phyloP scores from a whole-genome alignment of 2,797 vertebrate genomes.

The Pampus argenteus region DNA sequence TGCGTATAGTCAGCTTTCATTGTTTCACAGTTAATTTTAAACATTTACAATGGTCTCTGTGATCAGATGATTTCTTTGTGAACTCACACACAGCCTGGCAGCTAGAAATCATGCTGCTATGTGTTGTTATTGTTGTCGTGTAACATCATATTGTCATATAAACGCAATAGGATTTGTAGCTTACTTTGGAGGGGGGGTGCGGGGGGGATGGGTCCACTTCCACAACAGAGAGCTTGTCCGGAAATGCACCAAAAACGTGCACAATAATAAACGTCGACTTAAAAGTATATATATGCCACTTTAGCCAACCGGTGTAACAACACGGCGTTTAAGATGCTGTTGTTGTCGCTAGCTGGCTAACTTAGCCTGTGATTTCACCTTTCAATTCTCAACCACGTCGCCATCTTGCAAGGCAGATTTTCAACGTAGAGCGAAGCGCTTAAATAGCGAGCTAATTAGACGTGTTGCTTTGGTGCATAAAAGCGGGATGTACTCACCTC shows the following conservation, averaged over 20 bases:
- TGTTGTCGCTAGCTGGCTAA: constrained; percentile 72
- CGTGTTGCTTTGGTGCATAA: constrained; percentile 26
- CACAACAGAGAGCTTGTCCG: constrained; percentile 49
- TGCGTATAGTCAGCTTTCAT: constrained; percentile 3
- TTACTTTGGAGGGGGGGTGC: constrained; percentile 44
- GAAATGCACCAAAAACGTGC: constrained; percentile 50
- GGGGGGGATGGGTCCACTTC: constrained; percentile 67
- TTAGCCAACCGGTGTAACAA: not conserved
- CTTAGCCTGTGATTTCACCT: constrained; percentile 84
- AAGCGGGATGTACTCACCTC: constrained; percentile 80
- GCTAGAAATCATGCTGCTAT: constrained; percentile 16
- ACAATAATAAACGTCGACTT: not conserved
- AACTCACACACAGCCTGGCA: not conserved
- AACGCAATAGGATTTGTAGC: constrained; percentile 64
- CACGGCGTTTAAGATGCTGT: constrained; percentile 38
- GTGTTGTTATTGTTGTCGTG: constrained; percentile 70
- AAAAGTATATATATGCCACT: not conserved
- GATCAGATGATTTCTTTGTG: not conserved
- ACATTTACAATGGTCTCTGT: not conserved
- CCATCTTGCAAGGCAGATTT: constrained; percentile 87
- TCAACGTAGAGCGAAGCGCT: constrained; percentile 69
- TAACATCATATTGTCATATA: constrained; percentile 44
- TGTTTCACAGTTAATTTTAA: constrained; percentile 26
- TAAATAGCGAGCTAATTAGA: constrained; percentile 61
- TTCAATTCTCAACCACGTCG: constrained; percentile 85